Base-by-base conservation (phyloP, 2,888 invertebrate genomes). In the Lasioglossum calceatum region DNA sequence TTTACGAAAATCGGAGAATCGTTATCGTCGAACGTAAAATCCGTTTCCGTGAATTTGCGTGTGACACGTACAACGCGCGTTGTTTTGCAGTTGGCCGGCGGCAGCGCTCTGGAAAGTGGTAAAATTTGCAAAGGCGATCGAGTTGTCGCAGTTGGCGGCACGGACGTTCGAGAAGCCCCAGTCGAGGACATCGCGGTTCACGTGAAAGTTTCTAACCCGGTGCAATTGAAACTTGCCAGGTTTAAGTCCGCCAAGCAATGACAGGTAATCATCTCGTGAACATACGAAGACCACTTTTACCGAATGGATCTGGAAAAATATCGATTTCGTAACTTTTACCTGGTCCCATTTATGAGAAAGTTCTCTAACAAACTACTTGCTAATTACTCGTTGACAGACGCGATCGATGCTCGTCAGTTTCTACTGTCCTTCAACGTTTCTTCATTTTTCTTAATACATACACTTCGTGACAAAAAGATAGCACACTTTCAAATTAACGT, bases 121-220 rank as follows among this genome's bases (percentile, higher is more conserved):
- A 97, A 98, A 82, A 96, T 99, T 88, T 98, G 98, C 95, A 98
- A 98, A 93, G 99, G 99, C 36, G 99, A 99, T 95, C 97, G 98
- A 93, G 97, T 99, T 77, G 96, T 98, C 14, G 96, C 98, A 54
- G 98, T 99, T 23, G 99, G 99, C 95, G 98, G 98, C 5, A 97
- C 98, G 92, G 98, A 98, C 90, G 95, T 98, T 79, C 97, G 97
- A 87, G 96, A 96, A 70, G 96, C 97, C 10, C 97, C 97, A 77
- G 98, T 98, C 93, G 97, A 98, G 92, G 97, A 98, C 89, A 98
- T 98, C 74, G 97, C 98, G 27, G 97, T 99, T 79, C 97, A 99
- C 91, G 99, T 99, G 96, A 97, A 98, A 90, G 97, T 98, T 88
- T 97, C 97, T 92, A 98, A 98, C 90, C 98, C 97, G 95, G 97